phyloP scores from a whole-genome alignment of 2,113 vertebrate species.

The Arvicanthis niloticus region DNA sequence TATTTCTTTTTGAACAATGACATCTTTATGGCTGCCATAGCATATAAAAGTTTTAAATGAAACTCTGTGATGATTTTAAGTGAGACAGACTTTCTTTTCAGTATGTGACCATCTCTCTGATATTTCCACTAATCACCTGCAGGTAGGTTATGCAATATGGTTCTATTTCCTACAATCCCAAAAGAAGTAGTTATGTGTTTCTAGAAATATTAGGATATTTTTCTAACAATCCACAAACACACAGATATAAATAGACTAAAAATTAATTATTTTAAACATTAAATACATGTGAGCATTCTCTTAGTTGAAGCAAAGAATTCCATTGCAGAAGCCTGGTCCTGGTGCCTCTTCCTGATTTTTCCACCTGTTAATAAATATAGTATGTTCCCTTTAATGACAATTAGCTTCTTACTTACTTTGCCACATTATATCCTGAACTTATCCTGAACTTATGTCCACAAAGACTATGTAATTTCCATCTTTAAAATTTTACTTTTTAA shows the following conservation, averaged over 20 bases:
- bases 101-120: background rate
- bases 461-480: background rate
- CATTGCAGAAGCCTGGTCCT: background rate
- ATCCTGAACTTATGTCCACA: background rate
- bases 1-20: background rate
- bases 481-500: background rate
- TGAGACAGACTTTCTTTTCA: background rate
- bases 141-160: background rate
- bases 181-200: background rate
- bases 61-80: background rate
- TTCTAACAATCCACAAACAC: background rate
- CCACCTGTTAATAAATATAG: background rate
- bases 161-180: background rate
- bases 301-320: background rate
- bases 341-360: background rate
- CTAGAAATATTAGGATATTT: constrained; percentile 18
- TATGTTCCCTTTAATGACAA: background rate
- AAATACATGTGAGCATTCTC: background rate
- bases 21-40: background rate
- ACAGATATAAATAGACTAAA: background rate
- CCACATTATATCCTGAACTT: background rate
- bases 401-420: background rate
- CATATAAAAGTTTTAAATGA: background rate
- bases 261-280: constrained; percentile 2
- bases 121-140: constrained; percentile 29